Percentiles rank a stretch among this genome's conserved stretches.
phyloP scores from a whole-genome alignment of 2,113 vertebrate genomes.

The Elaphurus davidianus region DNA sequence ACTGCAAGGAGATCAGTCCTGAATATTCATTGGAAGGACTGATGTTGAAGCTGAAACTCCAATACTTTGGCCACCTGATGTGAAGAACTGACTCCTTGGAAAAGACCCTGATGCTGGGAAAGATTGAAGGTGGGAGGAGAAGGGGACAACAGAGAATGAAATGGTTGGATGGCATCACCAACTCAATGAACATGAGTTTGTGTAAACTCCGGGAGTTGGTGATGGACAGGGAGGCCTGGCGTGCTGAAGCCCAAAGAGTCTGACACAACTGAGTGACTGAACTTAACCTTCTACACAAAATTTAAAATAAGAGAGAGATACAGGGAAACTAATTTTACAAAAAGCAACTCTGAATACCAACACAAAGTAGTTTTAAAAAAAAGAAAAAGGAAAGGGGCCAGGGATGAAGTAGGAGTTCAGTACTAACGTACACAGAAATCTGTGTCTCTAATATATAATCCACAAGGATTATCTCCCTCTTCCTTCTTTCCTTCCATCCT shows the following conservation, averaged over 20 bases:
- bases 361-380: not conserved
- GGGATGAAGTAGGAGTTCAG: not conserved
- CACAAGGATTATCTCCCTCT: not conserved
- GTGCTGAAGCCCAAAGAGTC: not conserved
- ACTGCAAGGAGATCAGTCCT: not conserved
- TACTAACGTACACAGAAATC: not conserved
- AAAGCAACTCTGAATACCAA: not conserved
- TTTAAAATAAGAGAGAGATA: not conserved
- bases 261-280: not conserved
- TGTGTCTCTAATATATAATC: not conserved
- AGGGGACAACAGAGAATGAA: not conserved
- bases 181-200: not conserved
- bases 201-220: fast-evolving
- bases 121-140: not conserved
- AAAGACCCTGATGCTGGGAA: not conserved
- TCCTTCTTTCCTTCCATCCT: not conserved
- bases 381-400: not conserved
- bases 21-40: not conserved
- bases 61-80: not conserved
- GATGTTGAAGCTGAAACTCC: not conserved
- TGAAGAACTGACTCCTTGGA: not conserved
- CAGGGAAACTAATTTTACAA: not conserved
- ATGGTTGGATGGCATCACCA: not conserved
- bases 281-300: not conserved
- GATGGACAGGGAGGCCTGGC: not conserved